These are phyloP conservation scores for Tetanocera ferruginea DNA, from an alignment of 2,888 invertebrate species.

Conservation along the genomic window DNA sequence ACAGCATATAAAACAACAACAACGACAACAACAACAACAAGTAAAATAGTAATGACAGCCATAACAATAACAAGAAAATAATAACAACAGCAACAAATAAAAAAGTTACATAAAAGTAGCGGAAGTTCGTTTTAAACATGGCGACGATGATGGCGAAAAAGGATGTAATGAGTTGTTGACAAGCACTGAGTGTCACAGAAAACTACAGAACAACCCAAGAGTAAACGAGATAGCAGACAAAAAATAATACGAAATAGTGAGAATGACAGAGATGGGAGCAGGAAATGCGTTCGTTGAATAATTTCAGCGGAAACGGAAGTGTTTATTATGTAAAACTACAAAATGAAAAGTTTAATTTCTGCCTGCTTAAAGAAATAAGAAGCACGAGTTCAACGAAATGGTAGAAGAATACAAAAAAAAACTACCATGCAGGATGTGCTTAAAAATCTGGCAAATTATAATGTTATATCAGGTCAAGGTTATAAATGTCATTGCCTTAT, in stretches of 20 bases:
- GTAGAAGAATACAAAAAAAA: not conserved
- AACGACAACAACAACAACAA: constrained; percentile 47
- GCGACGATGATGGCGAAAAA: constrained; percentile 9
- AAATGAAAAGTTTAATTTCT: constrained; percentile 10
- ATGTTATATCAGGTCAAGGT: constrained; percentile 21
- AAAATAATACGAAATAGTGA: not conserved
- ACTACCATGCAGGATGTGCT: not conserved
- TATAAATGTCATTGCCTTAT: not conserved
- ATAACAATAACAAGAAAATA: constrained; percentile 50
- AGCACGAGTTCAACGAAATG: not conserved
- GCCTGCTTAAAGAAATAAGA: not conserved
- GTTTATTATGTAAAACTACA: constrained; percentile 34
- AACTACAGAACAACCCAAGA: not conserved
- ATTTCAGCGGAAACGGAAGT: constrained; percentile 29
- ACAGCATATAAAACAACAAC: constrained; percentile 30
- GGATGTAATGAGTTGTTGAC: constrained; percentile 15
- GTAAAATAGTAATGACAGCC: constrained; percentile 39
- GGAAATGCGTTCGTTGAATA: not conserved
- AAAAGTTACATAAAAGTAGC: constrained; percentile 23
- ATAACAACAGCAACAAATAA: constrained; percentile 36
- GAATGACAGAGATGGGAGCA: not conserved
- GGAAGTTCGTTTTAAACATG: constrained; percentile 27
- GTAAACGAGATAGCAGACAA: not conserved
- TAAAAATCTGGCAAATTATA: not conserved
- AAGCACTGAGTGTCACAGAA: not conserved